Evolutionary conservation across 2,888 invertebrate genomes (phyloP), one percentile per base, ranked within the genome.

Genomic region (Carabus problematicus): DNA sequence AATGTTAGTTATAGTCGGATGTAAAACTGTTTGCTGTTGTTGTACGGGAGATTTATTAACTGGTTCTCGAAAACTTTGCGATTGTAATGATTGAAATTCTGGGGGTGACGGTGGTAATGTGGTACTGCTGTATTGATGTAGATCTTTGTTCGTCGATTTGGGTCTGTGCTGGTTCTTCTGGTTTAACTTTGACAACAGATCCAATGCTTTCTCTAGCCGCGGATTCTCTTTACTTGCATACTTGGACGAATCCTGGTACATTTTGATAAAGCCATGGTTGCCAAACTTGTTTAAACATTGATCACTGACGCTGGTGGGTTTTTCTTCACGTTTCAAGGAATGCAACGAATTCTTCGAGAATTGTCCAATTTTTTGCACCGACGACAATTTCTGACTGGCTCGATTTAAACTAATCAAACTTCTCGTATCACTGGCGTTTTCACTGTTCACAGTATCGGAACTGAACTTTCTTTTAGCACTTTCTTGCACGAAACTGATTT

Each of bases 1-100:
- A 42, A 82, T 79, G 71, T 81, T 82, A 72, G 79, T 82, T 60
- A 82, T 81, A 66, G 76, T 77, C 0, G 75, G 83, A 76, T 74
- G 83, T 74, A 73, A 79, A 29, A 77, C 70, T 19, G 78, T 75
- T 45, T 76, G 79, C 18, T 78, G 79, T 16, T 78, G 79, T 16
- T 79, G 72, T 11, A 77, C 52, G 9, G 77, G 75, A 12, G 78
- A 79, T 70, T 76, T 29, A 29, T 29, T 75, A 58, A 72, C 75
- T 55, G 71, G 72, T 54, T 77, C 77, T 8, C 73, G 70, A 52
- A 73, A 70, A 66, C 75, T 71, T 40, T 69, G 69, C 11, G 77
- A 70, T 70, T 81, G 80, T 12, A 81, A 72, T 1, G 81, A 79
- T 70, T 81, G 80, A 71, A 80, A 81, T 62, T 77, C 79, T 0